Evolutionary conservation across 2,888 invertebrate genomes (phyloP).

Genomic region (Aquatica leii): DNA sequence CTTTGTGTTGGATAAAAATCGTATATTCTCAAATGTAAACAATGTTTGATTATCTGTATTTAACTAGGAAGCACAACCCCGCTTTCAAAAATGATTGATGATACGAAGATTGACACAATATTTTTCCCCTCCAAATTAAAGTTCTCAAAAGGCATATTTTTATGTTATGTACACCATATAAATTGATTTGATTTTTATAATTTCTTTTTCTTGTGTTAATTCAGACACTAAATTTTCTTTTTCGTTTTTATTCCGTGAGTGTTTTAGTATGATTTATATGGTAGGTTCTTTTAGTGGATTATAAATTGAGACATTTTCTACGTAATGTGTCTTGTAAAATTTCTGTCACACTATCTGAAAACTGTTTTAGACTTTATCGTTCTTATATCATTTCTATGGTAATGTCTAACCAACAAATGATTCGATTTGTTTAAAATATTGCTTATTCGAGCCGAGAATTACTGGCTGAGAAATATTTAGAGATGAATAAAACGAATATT

Average conservation of each 20-base stretch:
- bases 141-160: not conserved
- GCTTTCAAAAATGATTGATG: constrained; percentile 31
- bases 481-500: too few species aligned
- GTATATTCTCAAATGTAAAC: constrained; percentile 21
- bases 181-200: too few species aligned
- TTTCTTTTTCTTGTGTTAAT: too few species aligned
- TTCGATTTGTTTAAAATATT: constrained; percentile 13
- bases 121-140: constrained; percentile 14
- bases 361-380: constrained; percentile 14
- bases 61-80: constrained; percentile 18
- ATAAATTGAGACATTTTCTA: constrained; percentile 14
- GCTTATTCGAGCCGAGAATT: constrained; percentile 4
- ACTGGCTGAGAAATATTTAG: not conserved
- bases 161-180: too few species aligned
- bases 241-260: constrained; percentile 6
- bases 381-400: constrained; percentile 16
- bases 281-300: constrained; percentile 11
- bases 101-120: constrained; percentile 21
- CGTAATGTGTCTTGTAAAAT: constrained; percentile 14
- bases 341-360: constrained; percentile 14
- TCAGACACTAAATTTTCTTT: not conserved
- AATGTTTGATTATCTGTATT: constrained; percentile 24
- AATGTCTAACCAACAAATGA: constrained; percentile 14
- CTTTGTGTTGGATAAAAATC: constrained; percentile 15
- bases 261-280: constrained; percentile 12